Evolutionary conservation across 2,888 invertebrate species (phyloP), one percentile per base, ranked within the genome.

Genomic region (Drosophila gaucha): DNA sequence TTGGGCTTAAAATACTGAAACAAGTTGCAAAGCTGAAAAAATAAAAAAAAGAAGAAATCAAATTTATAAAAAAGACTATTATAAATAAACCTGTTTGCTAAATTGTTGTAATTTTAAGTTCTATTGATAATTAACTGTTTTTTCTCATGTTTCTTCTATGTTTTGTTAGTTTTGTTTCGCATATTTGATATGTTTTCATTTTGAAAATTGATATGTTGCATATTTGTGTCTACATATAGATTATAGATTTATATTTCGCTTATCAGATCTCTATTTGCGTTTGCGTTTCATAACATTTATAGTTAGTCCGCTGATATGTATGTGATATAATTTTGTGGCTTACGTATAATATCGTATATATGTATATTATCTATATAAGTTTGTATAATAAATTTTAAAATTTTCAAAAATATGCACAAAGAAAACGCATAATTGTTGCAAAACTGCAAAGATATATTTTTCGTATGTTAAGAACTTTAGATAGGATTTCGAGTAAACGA

Each of bases 1-100:
- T 86, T 71, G 67, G 65, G 58, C 49, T 75, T 84, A 78, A 85
- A 85, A 80, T 47, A 58, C 82, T 70, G 80, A 87, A 85, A 79
- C 86, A 88, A 87, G 76, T 71, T 47, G 52, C 85, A 85, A 87
- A 84, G 26, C 10, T 10, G 1, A 8, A 18, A 16, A 35, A 0
- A 6, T 14, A 5, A 35, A 3, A 36, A 31, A 38, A 6, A 10
- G n/a, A 5, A 16, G 6, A 16, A 20, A 12, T 1, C 16, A 20
- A 43, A 43, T 28, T 9, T 10, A 28, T 12, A n/a, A n/a, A n/a
- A n/a, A n/a, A n/a, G n/a, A n/a, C n/a, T n/a, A n/a, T n/a, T n/a
- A n/a, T n/a, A n/a, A n/a, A n/a, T n/a, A n/a, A n/a, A n/a, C n/a
- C n/a, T n/a, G n/a, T n/a, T n/a, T n/a, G n/a, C n/a, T n/a, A n/a